Evolutionary conservation across 2,113 vertebrate genomes (phyloP), one percentile per base, ranked within the genome.

Genomic region (Eurypyga helias): DNA sequence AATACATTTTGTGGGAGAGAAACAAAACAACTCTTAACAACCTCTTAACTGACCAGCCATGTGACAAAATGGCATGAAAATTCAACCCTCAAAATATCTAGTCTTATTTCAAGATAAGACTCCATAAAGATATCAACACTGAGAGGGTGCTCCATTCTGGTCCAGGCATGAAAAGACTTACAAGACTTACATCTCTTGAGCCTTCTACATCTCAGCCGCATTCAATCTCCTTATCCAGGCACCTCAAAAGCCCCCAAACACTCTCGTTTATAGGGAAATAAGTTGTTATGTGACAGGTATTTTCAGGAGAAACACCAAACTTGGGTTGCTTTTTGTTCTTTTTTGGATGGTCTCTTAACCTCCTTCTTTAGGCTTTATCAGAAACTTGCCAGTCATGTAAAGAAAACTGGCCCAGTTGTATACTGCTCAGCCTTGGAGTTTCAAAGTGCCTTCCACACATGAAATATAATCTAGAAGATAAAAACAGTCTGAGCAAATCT

Each of bases 371-470:
- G 33, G 4, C 45, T 85, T 45, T 57, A 5, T 46, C 51, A 65
- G 26, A 16, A 19, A 10, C 25, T 55, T 12, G 20, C 10, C 11
- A 0, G 43, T 54, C 13, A 2, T 1, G 0, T 3, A 3, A 20
- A 14, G 20, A 38, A 0, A 2, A 0, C 43, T 18, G 55, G 34
- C 34, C 67, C 24, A 51, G 12, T 2, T 19, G 11, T 9, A 69
- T 17, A 1, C 16, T 38, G 57, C 84, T 57, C 71, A 65, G 41
- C 54, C 58, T 41, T 17, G 36, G 7, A 20, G 33, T 10, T 77
- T 46, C 57, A 5, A 33, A 48, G 55, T 17, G 29, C 52, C 73
- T 79, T 67, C n/a, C 70, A 52, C 33, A 9, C 61, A 2, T 17
- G 38, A 69, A 83, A 83, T 65, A 36, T 2, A 34, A 17, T 38